Evolutionary conservation across 1,140 invertebrate genomes (phyloP), one percentile per base, ranked within the genome.

Genomic region (Idris sp.): DNA sequence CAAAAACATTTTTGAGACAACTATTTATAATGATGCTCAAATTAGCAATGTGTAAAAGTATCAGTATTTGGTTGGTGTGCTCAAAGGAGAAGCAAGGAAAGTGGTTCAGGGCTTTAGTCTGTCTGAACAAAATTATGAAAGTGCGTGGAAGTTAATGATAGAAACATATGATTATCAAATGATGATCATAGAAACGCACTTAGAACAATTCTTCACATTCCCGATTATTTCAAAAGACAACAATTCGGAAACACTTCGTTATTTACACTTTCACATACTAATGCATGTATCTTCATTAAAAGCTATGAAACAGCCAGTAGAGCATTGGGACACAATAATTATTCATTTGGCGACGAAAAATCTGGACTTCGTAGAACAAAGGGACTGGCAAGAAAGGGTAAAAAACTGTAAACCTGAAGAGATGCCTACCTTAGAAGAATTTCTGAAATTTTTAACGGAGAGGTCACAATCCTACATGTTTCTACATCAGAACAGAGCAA

Each of bases 141-240:
- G 49, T 6, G 83, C 81, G 2, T 76, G 75, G 61, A 44, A 76
- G 0, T 28, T 74, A 4, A 14, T 84, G 7, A 51, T 64, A 14
- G 28, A 79, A 0, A 54, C 76, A 11, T 84, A 75, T 46, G 61
- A 83, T n/a, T 83, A 84, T 38, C 75, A 79, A 64, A 28, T 49
- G 19, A 61, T 81, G 30, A 53, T 80, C 2, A 65, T 77, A 1
- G 35, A 79, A 11, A 59, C 48, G 2, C 69, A 78, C 35, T 2
- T 83, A 7, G 44, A 73, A 9, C 28, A 62, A 46, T 30, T 81
- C 0, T 61, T 81, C 14, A 62, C 44, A 15, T 35, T 79, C 14
- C 36, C 64, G 13, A 11, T 15, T 5, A 33, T 83, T n/a, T 11
- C n/a, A 7, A 76, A 73, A 51, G 74, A 79, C 2, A 58, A 71